These are phyloP conservation scores for Formicarius rufipectus DNA, from an alignment of 2,113 vertebrate genomes.

Conservation along the genomic window DNA sequence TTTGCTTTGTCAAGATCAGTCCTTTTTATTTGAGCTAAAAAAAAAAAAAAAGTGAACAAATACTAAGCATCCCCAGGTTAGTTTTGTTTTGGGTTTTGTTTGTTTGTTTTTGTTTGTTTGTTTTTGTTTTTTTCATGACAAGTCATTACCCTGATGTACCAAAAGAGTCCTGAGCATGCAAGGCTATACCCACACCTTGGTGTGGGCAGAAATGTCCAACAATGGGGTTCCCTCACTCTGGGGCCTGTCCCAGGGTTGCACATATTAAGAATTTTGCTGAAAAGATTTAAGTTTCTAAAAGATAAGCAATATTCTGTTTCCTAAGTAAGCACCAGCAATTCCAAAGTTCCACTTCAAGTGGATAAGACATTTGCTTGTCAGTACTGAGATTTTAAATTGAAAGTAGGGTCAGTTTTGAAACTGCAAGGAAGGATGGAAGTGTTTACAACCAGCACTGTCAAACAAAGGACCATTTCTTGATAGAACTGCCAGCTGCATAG, in stretches of 20 bases:
- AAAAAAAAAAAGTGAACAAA: neutral
- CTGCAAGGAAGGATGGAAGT: neutral
- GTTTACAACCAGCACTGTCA: neutral
- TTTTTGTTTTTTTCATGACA: neutral
- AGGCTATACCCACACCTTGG: neutral
- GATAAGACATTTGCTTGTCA: neutral
- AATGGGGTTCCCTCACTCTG: neutral
- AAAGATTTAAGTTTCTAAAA: neutral
- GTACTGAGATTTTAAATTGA: neutral
- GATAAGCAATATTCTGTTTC: neutral
- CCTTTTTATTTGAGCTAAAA: conserved; percentile 86
- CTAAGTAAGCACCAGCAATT: neutral
- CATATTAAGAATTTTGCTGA: neutral
- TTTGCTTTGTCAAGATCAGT: conserved; percentile 89
- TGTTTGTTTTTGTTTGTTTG: too few species aligned
- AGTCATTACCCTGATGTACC: neutral
- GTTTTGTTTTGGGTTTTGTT: too few species aligned
- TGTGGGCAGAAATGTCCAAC: neutral
- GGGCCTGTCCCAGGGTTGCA: neutral
- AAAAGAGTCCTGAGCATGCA: neutral
- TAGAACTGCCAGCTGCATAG: neutral
- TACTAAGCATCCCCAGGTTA: neutral
- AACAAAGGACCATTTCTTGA: neutral
- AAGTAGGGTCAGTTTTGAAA: neutral
- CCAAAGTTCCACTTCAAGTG: neutral